phyloP scores from a whole-genome alignment of 2,797 vertebrate genomes.

The Phataginus tricuspis region DNA sequence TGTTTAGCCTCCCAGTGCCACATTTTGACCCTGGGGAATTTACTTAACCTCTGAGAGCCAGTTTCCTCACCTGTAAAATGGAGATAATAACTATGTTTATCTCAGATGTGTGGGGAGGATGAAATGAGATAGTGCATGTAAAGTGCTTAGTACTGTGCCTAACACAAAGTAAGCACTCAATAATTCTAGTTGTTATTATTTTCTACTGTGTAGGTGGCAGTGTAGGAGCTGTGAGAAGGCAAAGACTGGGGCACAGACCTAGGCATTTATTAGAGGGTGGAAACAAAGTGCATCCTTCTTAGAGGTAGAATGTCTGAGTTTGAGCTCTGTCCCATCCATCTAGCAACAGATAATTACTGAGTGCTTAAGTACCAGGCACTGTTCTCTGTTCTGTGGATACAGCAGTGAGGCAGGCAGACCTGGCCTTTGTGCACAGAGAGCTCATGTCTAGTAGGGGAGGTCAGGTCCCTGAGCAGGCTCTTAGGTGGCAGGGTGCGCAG shows the following conservation, averaged over 20 bases:
- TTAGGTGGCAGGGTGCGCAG: background rate
- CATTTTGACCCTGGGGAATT: background rate
- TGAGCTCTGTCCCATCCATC: background rate
- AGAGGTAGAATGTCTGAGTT: background rate
- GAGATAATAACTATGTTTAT: background rate
- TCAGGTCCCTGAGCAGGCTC: background rate
- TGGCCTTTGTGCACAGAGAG: background rate
- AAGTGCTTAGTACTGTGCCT: background rate
- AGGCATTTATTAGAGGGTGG: background rate
- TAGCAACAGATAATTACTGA: background rate
- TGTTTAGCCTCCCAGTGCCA: background rate
- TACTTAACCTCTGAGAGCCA: background rate
- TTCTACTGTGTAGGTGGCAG: background rate
- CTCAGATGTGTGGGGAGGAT: background rate
- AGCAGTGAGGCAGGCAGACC: background rate
- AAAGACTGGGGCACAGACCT: background rate
- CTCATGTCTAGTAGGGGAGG: background rate
- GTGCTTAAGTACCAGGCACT: background rate
- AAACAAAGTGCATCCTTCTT: background rate
- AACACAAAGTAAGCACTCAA: background rate
- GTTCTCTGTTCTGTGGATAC: background rate
- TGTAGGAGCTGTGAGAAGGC: background rate
- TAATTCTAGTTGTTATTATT: background rate
- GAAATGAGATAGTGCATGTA: background rate
- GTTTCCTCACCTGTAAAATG: constrained; percentile 52